Base-by-base conservation (phyloP, 2,113 vertebrate species). In the Hyperopisus bebe region DNA sequence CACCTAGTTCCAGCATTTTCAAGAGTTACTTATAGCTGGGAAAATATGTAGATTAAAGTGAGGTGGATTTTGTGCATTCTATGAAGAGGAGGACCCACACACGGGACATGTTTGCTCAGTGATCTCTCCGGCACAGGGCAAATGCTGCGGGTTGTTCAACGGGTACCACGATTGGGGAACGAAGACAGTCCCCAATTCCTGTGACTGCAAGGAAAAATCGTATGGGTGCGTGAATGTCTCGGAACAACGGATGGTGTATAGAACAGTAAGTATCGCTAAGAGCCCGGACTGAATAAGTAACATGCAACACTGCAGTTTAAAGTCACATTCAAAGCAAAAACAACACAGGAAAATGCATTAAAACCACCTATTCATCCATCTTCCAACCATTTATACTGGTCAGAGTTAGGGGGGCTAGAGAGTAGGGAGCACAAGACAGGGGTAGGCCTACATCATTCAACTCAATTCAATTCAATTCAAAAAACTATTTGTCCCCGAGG, bases 101-200 rank as follows among this genome's bases (percentile, higher is more conserved):
- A 9, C 7, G 8, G 55, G 27, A 74, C 19, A 1, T 48, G 66
- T 74, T 74, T 35, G n/a, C n/a, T 13, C 66, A 31, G 10, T 89
- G 42, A 50, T 31, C 11, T 66, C 8, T 89, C 35, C 19, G 5
- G 47, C 58, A 0, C 91, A 95, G 95, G 86, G 93, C 5, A 90
- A 92, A 66, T 95, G 95, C 8, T 95, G 95, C 8, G 95, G 94
- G 17, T 42, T 95, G 0, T 0, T 92, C 0, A 88, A 92, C 0
- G 95, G 95, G 10, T 9, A 77, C 0, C 0, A 39, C 0, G 95
- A 95, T 87, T 95, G 94, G 94, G 13, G 0, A 10, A 17, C 2
- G 0, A 0, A 0, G 0, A 0, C 89, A 19, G 44, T 47, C 21
- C 94, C 95, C 0, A 1, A 10, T 0, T 94, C 95, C 10, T 95